Evolutionary conservation across 37 sponge, comb jelly and placozoan genomes (phyloP).

Genomic region (Ianthella basta): DNA sequence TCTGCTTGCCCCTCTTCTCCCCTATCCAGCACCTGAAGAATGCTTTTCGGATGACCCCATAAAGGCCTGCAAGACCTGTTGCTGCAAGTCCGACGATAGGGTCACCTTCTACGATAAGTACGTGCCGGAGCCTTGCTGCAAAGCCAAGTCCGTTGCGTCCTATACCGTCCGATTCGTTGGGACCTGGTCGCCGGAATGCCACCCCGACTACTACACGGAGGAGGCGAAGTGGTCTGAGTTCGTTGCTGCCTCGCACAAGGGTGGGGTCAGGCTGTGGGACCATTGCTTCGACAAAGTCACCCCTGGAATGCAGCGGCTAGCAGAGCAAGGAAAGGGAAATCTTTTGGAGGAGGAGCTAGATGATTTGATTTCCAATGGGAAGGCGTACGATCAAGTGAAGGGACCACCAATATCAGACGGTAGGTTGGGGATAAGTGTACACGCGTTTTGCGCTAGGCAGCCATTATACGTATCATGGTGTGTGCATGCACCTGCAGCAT

Average conservation of each 20-base stretch:
- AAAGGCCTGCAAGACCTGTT: slow-evolving; percentile 11
- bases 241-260: background rate
- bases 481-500: too few species aligned
- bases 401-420: background rate
- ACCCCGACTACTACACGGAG: slow-evolving; percentile 34
- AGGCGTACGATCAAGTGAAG: background rate
- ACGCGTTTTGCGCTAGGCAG: too few species aligned
- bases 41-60: too few species aligned
- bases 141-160: background rate
- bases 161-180: slow-evolving; percentile 39
- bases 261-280: background rate
- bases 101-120: slow-evolving; percentile 27
- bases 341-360: background rate
- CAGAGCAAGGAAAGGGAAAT: background rate
- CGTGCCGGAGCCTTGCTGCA: slow-evolving; percentile 12
- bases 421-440: too few species aligned
- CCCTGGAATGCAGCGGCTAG: background rate
- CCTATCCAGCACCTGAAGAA: too few species aligned
- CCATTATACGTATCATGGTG: too few species aligned
- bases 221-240: slow-evolving; percentile 46
- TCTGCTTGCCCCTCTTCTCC: too few species aligned
- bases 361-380: background rate
- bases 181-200: slow-evolving; percentile 39
- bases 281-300: background rate
- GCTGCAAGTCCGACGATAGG: slow-evolving; percentile 18